Conservation (phyloP, 2,113 vertebrate genomes). For the Sturnira hondurensis region DNA sequence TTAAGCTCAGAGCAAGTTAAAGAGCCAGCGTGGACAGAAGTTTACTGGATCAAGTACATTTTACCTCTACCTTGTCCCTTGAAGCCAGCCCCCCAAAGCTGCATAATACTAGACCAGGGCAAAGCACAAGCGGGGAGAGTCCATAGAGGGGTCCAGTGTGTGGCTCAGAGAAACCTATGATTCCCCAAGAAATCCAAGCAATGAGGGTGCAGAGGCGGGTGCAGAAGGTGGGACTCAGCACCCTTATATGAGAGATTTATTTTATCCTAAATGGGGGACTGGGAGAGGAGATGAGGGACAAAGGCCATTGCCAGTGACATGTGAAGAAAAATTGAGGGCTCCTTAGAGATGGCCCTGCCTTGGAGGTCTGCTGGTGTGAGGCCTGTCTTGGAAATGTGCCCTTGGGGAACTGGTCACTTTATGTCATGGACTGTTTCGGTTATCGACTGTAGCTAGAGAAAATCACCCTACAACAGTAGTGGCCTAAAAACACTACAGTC, state of each 20-base stretch:
- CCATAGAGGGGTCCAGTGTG: background rate
- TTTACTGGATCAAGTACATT: background rate
- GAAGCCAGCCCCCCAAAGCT: background rate
- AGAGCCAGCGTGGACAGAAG: background rate
- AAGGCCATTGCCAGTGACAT: background rate
- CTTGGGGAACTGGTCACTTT: background rate
- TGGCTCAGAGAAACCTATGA: background rate
- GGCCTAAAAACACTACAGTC: background rate
- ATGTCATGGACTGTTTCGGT: background rate
- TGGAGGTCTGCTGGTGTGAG: background rate
- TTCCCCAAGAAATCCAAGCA: background rate
- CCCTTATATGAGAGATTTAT: background rate
- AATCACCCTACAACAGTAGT: background rate
- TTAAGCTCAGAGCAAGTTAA: background rate
- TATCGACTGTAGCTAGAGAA: background rate
- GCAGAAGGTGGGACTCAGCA: background rate
- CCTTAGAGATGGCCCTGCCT: background rate
- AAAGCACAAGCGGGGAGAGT: background rate
- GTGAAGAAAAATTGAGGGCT: background rate
- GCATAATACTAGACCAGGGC: background rate
- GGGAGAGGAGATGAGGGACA: background rate
- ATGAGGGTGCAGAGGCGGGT: background rate
- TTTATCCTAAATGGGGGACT: background rate
- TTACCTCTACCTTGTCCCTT: background rate
- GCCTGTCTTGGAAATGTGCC: background rate